phyloP scores from a whole-genome alignment of 2,797 vertebrate genomes.

The Moxostoma hubbsi region DNA sequence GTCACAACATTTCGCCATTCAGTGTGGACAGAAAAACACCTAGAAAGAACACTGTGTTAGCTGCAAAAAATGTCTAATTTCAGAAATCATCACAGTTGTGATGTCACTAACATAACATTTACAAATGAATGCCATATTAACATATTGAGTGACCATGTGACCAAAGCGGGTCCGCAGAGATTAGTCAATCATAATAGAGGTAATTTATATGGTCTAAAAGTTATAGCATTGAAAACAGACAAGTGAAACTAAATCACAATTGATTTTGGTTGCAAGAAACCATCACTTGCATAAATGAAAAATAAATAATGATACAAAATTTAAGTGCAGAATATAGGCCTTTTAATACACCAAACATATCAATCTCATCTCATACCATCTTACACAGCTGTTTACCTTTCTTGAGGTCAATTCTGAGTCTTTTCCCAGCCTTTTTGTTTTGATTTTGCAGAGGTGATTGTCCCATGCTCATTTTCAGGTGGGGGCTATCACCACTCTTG shows the following conservation, averaged over 20 bases:
- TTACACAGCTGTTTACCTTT: slow-evolving; percentile 83
- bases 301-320: neutral
- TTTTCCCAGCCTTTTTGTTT: slow-evolving; percentile 84
- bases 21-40: too few relatives aligned
- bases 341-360: slow-evolving; percentile 44
- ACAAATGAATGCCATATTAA: too few relatives aligned
- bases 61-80: too few relatives aligned
- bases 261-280: neutral
- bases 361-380: neutral
- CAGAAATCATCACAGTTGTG: too few relatives aligned
- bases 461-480: slow-evolving; percentile 78
- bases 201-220: neutral
- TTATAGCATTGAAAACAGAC: neutral
- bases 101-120: too few relatives aligned
- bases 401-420: slow-evolving; percentile 91
- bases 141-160: too few relatives aligned
- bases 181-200: neutral
- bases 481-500: slow-evolving; percentile 68
- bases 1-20: too few relatives aligned
- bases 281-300: too few relatives aligned
- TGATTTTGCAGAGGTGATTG: slow-evolving; percentile 75
- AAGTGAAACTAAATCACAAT: neutral
- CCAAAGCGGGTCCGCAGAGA: too few relatives aligned
- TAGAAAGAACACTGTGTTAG: too few relatives aligned
- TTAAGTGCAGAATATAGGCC: too few relatives aligned